These are phyloP conservation scores for Vidua chalybeata DNA, from an alignment of 2,113 vertebrate genomes.

Conservation along the genomic window DNA sequence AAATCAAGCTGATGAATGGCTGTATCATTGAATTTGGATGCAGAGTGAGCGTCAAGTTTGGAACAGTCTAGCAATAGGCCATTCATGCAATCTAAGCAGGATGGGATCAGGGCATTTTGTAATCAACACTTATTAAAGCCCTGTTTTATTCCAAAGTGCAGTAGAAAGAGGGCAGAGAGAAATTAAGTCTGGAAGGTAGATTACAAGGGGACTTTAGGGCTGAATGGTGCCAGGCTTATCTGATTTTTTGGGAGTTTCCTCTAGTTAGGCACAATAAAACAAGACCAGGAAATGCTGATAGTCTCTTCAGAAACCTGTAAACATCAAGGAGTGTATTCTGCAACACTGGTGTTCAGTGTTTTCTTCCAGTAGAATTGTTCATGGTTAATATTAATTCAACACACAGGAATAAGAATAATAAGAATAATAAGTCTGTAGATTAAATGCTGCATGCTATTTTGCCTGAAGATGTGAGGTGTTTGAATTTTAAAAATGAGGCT, in stretches of 20 bases:
- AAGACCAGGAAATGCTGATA: slow-evolving; percentile 8
- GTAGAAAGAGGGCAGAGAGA: background rate
- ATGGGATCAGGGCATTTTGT: slow-evolving; percentile 17
- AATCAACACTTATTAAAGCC: slow-evolving; percentile 44
- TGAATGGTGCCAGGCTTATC: background rate
- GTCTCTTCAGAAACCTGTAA: slow-evolving; percentile 27
- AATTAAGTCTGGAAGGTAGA: slow-evolving; percentile 41
- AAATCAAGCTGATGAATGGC: slow-evolving; percentile 70
- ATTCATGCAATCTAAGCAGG: slow-evolving; percentile 22
- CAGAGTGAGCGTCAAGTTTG: slow-evolving; percentile 57
- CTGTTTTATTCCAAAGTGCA: background rate
- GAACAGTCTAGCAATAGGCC: slow-evolving; percentile 38
- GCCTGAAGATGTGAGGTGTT: background rate
- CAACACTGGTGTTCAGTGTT: background rate
- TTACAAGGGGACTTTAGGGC: background rate
- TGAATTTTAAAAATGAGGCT: background rate
- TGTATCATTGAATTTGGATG: slow-evolving; percentile 62
- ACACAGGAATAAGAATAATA: background rate
- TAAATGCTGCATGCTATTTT: background rate
- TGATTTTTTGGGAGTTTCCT: slow-evolving; percentile 28
- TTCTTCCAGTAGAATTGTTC: background rate
- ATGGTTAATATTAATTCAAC: background rate
- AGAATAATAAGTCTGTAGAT: background rate
- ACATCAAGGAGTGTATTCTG: background rate
- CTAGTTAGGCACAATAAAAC: slow-evolving; percentile 21